A percentile compares a stretch with the other conserved stretches of the same genome.
Evolutionary conservation across 2,113 vertebrate genomes (phyloP).

Genomic region (Oxyruncus cristatus): DNA sequence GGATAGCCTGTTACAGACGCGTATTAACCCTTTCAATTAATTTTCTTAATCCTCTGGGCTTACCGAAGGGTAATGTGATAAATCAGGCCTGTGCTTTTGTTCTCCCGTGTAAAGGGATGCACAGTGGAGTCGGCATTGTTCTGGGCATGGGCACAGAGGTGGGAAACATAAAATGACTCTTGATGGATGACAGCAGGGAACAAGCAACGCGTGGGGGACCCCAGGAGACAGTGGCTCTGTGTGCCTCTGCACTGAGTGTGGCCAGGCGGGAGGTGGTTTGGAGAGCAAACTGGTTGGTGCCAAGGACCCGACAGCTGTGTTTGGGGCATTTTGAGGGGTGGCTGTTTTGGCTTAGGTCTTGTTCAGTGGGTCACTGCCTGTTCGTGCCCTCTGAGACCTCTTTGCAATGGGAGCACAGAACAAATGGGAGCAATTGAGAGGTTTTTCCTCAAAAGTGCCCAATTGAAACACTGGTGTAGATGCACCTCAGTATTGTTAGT

Average conservation of each 20-base stretch:
- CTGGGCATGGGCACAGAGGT: background rate
- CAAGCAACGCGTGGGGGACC: background rate
- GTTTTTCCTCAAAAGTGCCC: background rate
- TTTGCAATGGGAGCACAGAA: background rate
- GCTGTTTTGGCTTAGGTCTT: background rate
- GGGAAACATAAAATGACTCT: background rate
- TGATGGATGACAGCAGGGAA: background rate
- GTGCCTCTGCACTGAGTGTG: background rate
- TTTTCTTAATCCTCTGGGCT: background rate
- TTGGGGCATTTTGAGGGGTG: background rate
- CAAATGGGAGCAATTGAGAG: background rate
- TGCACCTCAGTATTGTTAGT: background rate
- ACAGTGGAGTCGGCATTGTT: rapidly evolving
- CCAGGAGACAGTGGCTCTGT: background rate
- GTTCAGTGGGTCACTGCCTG: background rate
- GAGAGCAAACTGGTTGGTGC: background rate
- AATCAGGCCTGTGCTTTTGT: background rate
- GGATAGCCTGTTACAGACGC: background rate
- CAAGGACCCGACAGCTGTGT: background rate
- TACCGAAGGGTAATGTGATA: background rate
- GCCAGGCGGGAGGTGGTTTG: background rate
- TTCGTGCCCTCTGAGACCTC: background rate
- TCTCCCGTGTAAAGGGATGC: background rate
- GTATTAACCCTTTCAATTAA: constrained; percentile 12
- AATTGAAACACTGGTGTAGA: background rate